A percentile compares a stretch with the other conserved stretches of the same genome.
Evolutionary conservation across 2,113 vertebrate genomes (phyloP).

Genomic region (Diadophis punctatus): DNA sequence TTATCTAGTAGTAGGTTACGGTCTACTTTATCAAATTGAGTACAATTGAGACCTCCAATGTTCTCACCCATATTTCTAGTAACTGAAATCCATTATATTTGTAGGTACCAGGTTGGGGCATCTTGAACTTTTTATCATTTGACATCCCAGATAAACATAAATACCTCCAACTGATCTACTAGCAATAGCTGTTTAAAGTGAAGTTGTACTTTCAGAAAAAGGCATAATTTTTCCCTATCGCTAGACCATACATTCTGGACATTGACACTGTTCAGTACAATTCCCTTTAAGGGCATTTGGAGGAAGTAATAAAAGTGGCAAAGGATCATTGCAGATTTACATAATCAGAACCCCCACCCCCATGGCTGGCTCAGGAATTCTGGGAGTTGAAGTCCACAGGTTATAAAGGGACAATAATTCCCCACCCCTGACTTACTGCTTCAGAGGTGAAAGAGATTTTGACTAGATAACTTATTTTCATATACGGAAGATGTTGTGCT

Average conservation of each 20-base stretch:
- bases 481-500: conserved; percentile 42
- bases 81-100: neutral
- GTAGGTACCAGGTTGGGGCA: neutral
- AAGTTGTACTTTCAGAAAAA: neutral
- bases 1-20: no score
- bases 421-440: neutral
- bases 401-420: neutral
- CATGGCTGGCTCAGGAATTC: neutral
- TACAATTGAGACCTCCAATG: neutral
- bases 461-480: neutral
- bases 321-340: neutral
- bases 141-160: neutral
- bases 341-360: neutral
- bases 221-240: neutral
- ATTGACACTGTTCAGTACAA: neutral
- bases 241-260: neutral
- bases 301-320: neutral
- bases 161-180: neutral
- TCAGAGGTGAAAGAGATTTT: neutral
- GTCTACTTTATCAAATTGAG: no score
- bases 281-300: neutral
- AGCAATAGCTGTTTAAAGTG: neutral
- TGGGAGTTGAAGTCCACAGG: neutral
- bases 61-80: neutral
- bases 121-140: neutral